Evolutionary conservation across 2,113 vertebrate species (phyloP), one percentile per base, ranked within the genome.

Genomic region (Dromas ardeola): DNA sequence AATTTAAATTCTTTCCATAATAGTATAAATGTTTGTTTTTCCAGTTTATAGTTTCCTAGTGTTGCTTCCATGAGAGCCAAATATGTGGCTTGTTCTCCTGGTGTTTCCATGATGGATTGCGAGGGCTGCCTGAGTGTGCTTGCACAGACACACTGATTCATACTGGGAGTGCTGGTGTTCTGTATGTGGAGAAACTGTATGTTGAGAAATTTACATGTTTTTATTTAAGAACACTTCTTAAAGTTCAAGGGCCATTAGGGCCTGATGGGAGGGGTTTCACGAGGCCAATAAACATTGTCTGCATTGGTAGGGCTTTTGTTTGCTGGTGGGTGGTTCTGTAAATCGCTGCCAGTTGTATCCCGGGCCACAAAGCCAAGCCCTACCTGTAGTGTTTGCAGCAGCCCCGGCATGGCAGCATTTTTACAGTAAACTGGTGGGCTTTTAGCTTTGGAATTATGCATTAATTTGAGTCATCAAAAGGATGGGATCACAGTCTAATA

Each of bases 381-480:
- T 52, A 45, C 43, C 49, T 36, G 45, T 13, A 4, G 49, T 26
- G 38, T 27, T 45, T 40, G 49, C 63, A 73, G 88, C 14, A 18
- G 34, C 9, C 72, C 5, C 7, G 61, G 16, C 50, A 58, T 27
- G 26, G 2, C 17, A 29, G 43, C 6, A 1, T 45, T 78, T 49
- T 36, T 30, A n/a, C 27, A 61, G 30, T 61, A 38, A 72, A 59
- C 22, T 19, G 3, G 17, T 38, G 67, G 32, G 63, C 13, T 53
- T 74, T 66, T 61, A 69, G 30, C 84, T 40, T 63, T 79, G 72
- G 83, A 86, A 69, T 88, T 86, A 50, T 1, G 40, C 32, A 17
- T 88, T 86, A 73, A 79, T 89, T 96, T 82, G 91, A 95, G 65
- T 95, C 91, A 93, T 71, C 89, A 74, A 30, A 86, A 95, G 91